phyloP scores from a whole-genome alignment of 2,797 vertebrate species.

The Arctocebus calabarensis region DNA sequence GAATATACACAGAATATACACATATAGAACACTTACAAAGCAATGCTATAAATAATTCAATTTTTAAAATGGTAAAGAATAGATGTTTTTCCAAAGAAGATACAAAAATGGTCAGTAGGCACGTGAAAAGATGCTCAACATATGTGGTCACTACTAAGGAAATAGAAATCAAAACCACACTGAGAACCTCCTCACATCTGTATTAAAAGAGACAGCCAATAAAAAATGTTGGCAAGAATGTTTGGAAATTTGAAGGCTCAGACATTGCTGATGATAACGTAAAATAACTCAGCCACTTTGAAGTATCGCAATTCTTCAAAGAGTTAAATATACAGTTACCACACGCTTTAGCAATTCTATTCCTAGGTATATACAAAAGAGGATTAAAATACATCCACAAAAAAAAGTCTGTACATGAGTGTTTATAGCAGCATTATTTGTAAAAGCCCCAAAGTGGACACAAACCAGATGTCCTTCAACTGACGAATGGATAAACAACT shows the following conservation, averaged over 20 bases:
- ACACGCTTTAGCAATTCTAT: neutral
- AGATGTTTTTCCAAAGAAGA: neutral
- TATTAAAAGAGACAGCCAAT: neutral
- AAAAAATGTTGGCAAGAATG: neutral
- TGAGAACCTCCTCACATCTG: neutral
- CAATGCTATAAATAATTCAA: neutral
- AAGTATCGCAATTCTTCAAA: neutral
- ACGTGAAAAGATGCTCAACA: neutral
- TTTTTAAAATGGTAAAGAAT: neutral
- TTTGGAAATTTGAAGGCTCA: neutral
- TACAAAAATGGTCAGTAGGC: neutral
- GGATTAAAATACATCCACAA: neutral
- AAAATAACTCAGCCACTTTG: neutral
- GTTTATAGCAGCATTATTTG: neutral
- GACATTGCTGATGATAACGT: neutral
- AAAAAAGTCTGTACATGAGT: neutral
- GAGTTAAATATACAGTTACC: neutral
- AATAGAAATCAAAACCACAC: neutral
- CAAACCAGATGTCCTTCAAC: neutral
- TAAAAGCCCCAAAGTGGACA: neutral
- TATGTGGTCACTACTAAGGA: neutral
- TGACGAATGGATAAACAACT: neutral
- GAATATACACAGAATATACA: neutral
- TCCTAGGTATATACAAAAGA: neutral
- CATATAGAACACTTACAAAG: neutral